Evolutionary conservation across 2,797 vertebrate species (phyloP).

Genomic region (Neopelma chrysocephalum): DNA sequence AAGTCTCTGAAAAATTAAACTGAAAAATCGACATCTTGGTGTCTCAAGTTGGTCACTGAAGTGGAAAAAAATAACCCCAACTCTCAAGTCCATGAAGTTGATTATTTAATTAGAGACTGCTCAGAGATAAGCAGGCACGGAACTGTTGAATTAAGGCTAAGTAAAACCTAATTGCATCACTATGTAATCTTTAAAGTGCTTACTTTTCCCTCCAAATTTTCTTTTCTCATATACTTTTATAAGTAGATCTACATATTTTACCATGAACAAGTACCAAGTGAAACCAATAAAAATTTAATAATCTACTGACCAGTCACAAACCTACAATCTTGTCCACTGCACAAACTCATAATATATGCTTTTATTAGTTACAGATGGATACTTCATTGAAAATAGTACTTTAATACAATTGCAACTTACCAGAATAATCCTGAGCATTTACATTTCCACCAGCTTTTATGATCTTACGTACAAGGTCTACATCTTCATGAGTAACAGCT

Average conservation of each 20-base stretch:
- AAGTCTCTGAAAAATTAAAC: neutral
- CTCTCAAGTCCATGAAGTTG: neutral
- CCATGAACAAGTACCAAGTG: neutral
- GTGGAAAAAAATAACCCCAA: neutral
- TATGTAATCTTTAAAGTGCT: neutral
- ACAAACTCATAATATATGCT: neutral
- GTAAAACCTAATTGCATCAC: neutral
- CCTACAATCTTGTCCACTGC: neutral
- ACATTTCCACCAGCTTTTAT: slow-evolving; percentile 70
- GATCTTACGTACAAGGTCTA: slow-evolving; percentile 37
- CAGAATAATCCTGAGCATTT: slow-evolving; percentile 72
- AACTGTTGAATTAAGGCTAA: neutral
- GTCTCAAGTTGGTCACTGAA: neutral
- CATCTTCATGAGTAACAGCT: slow-evolving; percentile 56
- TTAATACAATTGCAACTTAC: slow-evolving; percentile 56
- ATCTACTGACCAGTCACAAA: neutral
- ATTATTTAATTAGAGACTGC: neutral
- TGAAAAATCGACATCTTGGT: neutral
- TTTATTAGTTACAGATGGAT: neutral
- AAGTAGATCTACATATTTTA: neutral
- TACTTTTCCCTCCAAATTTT: neutral
- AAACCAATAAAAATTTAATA: neutral
- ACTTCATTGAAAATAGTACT: neutral
- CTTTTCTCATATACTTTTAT: neutral
- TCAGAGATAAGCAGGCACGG: neutral